Evolutionary conservation across 2,888 invertebrate genomes (phyloP).

Genomic region (Bembecia ichneumoniformis): DNA sequence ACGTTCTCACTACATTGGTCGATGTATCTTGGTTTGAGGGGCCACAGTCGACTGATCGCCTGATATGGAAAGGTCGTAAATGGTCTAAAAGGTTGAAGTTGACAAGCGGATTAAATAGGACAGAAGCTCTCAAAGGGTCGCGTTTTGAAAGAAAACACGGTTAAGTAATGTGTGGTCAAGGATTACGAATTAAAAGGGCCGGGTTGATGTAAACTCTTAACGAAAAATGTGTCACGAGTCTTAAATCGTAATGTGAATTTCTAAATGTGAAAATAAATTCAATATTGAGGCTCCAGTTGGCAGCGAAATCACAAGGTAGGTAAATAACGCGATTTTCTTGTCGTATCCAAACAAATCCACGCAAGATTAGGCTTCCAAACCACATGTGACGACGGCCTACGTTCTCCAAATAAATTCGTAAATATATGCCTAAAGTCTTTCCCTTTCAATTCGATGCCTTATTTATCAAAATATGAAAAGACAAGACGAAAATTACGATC

Average conservation of each 20-base stretch:
- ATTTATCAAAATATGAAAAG: background rate
- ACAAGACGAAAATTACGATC: background rate
- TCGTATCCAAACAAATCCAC: constrained; percentile 2
- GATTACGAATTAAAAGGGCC: background rate
- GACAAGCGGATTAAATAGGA: constrained; percentile 5
- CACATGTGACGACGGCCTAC: constrained; percentile 2
- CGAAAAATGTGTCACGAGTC: too few species aligned
- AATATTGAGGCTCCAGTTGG: background rate
- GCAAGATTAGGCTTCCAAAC: constrained; percentile 2
- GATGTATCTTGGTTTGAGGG: background rate
- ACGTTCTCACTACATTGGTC: too few species aligned
- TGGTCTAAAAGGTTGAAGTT: constrained; percentile 1
- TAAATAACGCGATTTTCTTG: constrained; percentile 2
- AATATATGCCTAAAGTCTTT: background rate
- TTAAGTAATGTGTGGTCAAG: background rate
- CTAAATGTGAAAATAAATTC: background rate
- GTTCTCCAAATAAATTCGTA: background rate
- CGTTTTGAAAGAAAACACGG: background rate
- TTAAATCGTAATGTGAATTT: too few species aligned
- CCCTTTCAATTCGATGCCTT: background rate
- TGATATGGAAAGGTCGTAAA: background rate
- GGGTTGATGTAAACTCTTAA: background rate
- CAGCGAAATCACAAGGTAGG: background rate
- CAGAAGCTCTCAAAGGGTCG: constrained; percentile 1
- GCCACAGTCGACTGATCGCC: background rate